phyloP scores from a whole-genome alignment of 37 sponge, comb jelly and placozoan species.

The Aphrocallistes beatrix region DNA sequence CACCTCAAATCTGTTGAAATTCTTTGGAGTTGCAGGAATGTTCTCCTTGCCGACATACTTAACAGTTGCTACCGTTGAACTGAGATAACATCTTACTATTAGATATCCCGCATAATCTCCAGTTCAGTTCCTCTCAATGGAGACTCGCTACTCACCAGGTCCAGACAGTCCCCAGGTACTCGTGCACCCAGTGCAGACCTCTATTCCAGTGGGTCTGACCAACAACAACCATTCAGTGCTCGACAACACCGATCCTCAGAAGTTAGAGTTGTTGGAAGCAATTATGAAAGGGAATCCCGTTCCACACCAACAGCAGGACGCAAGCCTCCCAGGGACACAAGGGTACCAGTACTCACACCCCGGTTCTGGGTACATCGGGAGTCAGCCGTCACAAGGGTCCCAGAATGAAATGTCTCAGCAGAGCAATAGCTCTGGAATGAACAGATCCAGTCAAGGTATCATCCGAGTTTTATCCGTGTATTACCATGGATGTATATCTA shows the following conservation, averaged over 20 bases:
- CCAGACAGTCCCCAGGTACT: not conserved
- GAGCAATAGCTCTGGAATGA: constrained; percentile 10
- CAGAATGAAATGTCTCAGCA: constrained; percentile 10
- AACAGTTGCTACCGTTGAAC: no score
- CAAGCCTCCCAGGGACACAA: not conserved
- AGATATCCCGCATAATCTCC: no score
- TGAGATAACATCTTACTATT: no score
- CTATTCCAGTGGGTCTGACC: not conserved
- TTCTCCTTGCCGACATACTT: no score
- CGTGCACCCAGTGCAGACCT: not conserved
- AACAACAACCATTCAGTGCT: not conserved
- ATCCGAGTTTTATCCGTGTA: not conserved
- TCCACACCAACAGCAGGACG: not conserved
- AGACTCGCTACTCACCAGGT: not conserved
- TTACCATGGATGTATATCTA: not conserved
- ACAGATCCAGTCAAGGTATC: constrained; percentile 2
- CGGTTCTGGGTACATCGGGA: no score
- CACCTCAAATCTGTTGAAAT: no score
- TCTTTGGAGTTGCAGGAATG: no score
- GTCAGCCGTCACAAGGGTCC: not conserved
- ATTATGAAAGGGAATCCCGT: not conserved
- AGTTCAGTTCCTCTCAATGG: no score
- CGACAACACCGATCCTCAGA: not conserved
- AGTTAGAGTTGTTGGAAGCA: not conserved
- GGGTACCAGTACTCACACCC: not conserved